Base-by-base conservation (phyloP, 1,140 invertebrate species). In the Aphis gossypii region DNA sequence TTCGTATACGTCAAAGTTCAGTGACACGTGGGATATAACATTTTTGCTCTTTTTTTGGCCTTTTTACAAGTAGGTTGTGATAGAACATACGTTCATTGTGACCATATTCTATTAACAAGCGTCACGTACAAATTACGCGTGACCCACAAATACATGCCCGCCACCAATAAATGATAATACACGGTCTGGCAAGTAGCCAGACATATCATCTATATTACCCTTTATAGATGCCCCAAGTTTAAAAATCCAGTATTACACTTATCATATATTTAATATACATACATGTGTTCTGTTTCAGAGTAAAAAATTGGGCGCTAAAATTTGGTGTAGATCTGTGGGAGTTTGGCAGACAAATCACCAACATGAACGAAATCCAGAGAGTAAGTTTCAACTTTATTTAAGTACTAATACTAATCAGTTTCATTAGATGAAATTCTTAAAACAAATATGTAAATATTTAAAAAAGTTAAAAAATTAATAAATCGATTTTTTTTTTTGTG, bases 291-390 rank as follows among this genome's bases (percentile, higher is more conserved):
- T 87, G 46, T 97, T 97, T 94, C 96, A 98, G 98, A 96, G 97
- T 98, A 93, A 97, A 97, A 95, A 98, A 98, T 95, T 98, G 98
- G 98, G 98, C 98, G 56, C 95, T 98, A 94, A 98, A 98, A 95
- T 98, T 98, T 95, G 98, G 98, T 94, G 97, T 98, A 88, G 97
- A 98, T 95, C 95, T 98, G 89, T 98, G 97, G 97, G 97, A 98
- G 95, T 98, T 98, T 94, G 97, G 98, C 82, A 96, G 97, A 95
- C 97, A 98, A 95, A 97, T 97, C 95, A 98, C 98, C 48, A 98
- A 98, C 96, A 97, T 98, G 97, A 97, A 97, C 94, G 97, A 98
- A 95, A 97, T 98, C 95, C 97, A 98, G 96, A 97, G 96, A 95
- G 98, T 98, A 96, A 97, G 97, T 96, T 83, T 35, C 6, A 88